Base-by-base conservation (phyloP, 2,797 vertebrate species). In the Brachyalestes nurse region DNA sequence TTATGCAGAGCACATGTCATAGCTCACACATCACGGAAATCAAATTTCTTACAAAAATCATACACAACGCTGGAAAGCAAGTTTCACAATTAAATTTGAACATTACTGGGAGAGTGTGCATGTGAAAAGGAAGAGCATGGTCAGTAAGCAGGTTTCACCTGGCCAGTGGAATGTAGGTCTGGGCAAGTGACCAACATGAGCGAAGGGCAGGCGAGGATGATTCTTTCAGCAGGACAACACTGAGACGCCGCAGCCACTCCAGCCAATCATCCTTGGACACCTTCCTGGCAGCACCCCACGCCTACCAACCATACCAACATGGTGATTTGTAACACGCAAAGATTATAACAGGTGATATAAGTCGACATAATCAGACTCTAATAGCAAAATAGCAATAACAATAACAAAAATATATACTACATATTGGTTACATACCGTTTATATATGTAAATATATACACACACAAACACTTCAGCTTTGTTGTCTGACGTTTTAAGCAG, bases 211-310 rank as follows among this genome's bases (percentile, higher is more conserved):
- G 98, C 0, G 98, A 99, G 0, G 98, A 98, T 0, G 98, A 99
- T 88, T 99, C 98, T 89, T 99, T 99, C 74, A 99, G 93, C 86
- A 99, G 90, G 82, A 99, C 98, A 76, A 99, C 93, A 72, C 98
- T 99, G 86, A 99, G 91, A 4, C 98, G 91, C 65, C 98, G 92
- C 81, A 99, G 91, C 98, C 98, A 99, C 71, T 99, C 98, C 87
- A 99, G 90, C 98, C 98, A 99, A 86, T 99, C 98, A 17, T 99
- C 98, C 89, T 99, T 99, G 87, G 98, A 99, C 86, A 99, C 98
- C 90, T 98, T 96, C 65, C 98, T 95, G 81, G 98, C 97, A 0
- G 98, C 98, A 78, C 98, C 98, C 98, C 98, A 99, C 25, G 98
- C 98, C 98, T 99, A 90, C 17, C 64, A 0, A 49, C 0, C 23